A percentile compares a stretch with the other conserved stretches of the same genome.
Conservation (phyloP, 2,113 vertebrate species). For the Scolopax mira region DNA sequence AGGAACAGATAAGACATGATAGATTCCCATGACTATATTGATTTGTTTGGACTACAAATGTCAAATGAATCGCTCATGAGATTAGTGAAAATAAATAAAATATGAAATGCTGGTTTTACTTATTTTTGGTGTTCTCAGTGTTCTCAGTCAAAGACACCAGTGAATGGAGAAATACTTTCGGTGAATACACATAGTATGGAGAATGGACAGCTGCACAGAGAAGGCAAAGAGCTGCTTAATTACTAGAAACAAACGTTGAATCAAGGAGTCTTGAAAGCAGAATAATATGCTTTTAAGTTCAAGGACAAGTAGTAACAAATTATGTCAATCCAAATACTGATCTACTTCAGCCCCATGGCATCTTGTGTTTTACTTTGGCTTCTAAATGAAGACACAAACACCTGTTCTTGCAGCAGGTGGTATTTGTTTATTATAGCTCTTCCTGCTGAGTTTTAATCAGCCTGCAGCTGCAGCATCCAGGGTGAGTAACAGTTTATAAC, state of each 20-base stretch:
- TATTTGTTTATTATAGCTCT: constrained; percentile 76
- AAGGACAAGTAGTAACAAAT: constrained; percentile 68
- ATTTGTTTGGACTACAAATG: not conserved
- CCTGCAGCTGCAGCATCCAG: constrained; percentile 67
- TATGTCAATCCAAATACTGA: constrained; percentile 50
- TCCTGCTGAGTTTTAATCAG: constrained; percentile 79
- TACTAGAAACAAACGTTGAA: not conserved
- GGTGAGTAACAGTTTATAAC: constrained; percentile 63
- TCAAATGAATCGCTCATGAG: not conserved
- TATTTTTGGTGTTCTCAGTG: not conserved
- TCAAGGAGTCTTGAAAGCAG: constrained; percentile 30
- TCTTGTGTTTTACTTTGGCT: constrained; percentile 66
- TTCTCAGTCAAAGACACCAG: not conserved
- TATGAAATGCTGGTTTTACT: not conserved
- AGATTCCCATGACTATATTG: not conserved
- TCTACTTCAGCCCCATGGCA: constrained; percentile 53
- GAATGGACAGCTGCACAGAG: constrained; percentile 9
- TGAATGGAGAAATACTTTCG: not conserved
- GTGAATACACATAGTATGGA: not conserved
- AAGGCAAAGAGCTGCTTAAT: constrained; percentile 52
- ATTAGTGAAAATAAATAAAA: not conserved
- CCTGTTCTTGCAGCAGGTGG: constrained; percentile 78
- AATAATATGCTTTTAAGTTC: constrained; percentile 53
- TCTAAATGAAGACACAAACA: constrained; percentile 77
- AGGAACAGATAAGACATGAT: not conserved